Conservation (phyloP, 2,113 vertebrate genomes). For the Arothron firmamentum region DNA sequence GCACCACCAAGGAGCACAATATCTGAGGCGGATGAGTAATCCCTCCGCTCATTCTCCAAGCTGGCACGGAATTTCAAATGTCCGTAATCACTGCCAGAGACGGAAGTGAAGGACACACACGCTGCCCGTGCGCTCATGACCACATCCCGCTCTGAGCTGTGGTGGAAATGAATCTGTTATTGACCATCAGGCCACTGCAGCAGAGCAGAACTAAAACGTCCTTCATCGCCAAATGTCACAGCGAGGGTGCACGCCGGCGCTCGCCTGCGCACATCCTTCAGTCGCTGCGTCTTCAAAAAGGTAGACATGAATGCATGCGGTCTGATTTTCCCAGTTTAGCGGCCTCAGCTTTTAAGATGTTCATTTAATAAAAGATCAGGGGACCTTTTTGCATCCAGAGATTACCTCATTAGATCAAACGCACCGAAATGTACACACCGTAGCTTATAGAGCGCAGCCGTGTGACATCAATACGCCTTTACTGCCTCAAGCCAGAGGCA, state of each 20-base stretch:
- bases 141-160: slow-evolving; percentile 9
- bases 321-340: slow-evolving; percentile 8
- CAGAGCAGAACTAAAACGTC: slow-evolving; percentile 58
- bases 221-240: slow-evolving; percentile 53
- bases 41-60: slow-evolving; percentile 71
- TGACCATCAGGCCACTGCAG: slow-evolving; percentile 57
- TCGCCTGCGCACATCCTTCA: slow-evolving; percentile 13
- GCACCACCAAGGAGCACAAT: slow-evolving; percentile 67
- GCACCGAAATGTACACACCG: background rate
- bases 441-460: slow-evolving; percentile 8
- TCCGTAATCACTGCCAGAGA: slow-evolving; percentile 70
- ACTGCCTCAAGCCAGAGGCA: slow-evolving; percentile 6
- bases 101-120: slow-evolving; percentile 66
- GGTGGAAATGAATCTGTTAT: slow-evolving; percentile 56
- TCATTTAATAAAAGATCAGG: slow-evolving; percentile 7
- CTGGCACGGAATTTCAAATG: slow-evolving; percentile 76
- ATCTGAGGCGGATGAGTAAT: slow-evolving; percentile 75
- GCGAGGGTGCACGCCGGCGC: slow-evolving; percentile 22
- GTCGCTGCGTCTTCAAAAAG: slow-evolving; percentile 25
- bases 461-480: background rate
- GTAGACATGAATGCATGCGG: slow-evolving; percentile 7
- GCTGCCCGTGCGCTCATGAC: background rate
- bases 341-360: slow-evolving; percentile 15
- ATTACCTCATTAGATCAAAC: slow-evolving; percentile 8
- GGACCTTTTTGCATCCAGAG: slow-evolving; percentile 3